These are phyloP conservation scores for Protomyctophum bolini DNA, from an alignment of 2,113 vertebrate genomes.

Conservation along the genomic window DNA sequence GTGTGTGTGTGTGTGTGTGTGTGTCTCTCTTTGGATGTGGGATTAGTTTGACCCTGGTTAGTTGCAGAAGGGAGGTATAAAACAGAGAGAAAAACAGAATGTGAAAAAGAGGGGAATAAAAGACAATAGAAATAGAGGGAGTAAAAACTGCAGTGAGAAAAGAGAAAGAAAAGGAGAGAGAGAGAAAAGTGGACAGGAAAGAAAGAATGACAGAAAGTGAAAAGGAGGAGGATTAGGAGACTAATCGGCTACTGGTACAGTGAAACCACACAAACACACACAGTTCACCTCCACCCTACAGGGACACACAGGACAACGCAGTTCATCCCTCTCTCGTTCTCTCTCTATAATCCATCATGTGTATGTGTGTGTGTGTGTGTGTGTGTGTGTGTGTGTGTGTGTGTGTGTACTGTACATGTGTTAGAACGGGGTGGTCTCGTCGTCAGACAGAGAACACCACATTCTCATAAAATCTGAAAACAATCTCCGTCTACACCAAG, in stretches of 20 bases:
- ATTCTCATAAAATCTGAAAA: too few species aligned
- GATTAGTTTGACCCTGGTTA: slow-evolving; percentile 35
- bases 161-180: background rate
- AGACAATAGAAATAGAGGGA: background rate
- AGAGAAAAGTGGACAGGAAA: background rate
- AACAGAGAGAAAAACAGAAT: background rate
- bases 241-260: slow-evolving; percentile 47
- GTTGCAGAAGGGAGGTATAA: slow-evolving; percentile 17
- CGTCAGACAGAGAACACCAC: too few species aligned
- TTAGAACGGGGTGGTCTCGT: too few species aligned
- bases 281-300: too few species aligned
- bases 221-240: slow-evolving; percentile 45
- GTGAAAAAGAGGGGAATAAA: background rate
- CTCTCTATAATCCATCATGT: background rate
- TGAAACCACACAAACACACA: slow-evolving; percentile 32
- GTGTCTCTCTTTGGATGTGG: background rate
- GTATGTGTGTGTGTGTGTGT: too few species aligned
- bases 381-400: too few species aligned
- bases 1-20: too few species aligned
- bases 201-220: background rate
- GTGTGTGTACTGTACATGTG: too few species aligned
- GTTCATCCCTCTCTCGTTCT: background rate
- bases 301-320: background rate
- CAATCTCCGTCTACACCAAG: too few species aligned
- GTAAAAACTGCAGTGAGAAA: background rate